These are phyloP conservation scores for Meloe dianella DNA, from an alignment of 2,888 invertebrate species.

Conservation along the genomic window DNA sequence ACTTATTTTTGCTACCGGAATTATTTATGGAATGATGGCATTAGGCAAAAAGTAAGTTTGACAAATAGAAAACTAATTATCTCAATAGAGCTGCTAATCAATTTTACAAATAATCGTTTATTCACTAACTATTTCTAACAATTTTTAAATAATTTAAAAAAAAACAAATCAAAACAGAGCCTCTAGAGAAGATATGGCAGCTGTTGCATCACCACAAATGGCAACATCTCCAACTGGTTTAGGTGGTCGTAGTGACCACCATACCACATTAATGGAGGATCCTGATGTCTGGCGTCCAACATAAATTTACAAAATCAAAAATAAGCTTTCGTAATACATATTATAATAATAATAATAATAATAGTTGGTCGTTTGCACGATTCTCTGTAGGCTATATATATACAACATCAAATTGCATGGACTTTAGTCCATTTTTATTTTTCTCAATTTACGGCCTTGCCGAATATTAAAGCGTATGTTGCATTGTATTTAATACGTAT, in stretches of 20 bases:
- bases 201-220: constrained; percentile 75
- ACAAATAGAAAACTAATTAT: constrained; percentile 1
- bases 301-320: constrained; percentile 67
- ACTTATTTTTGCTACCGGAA: constrained; percentile 85
- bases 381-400: neutral
- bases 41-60: constrained; percentile 90
- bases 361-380: neutral
- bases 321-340: no score
- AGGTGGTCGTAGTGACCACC: constrained; percentile 68
- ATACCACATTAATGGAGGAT: constrained; percentile 89
- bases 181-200: constrained; percentile 84
- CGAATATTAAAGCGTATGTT: neutral
- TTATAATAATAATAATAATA: neutral
- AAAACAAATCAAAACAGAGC: constrained; percentile 65
- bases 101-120: constrained; percentile 15
- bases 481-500: neutral
- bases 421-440: neutral
- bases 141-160: constrained; percentile 15
- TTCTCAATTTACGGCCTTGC: neutral
- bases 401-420: neutral
- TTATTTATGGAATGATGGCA: constrained; percentile 93
- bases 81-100: neutral
- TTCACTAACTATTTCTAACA: constrained; percentile 17
- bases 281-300: constrained; percentile 93
- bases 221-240: constrained; percentile 62